Base-by-base conservation (phyloP, 2,888 invertebrate species). In the Bibio marci region DNA sequence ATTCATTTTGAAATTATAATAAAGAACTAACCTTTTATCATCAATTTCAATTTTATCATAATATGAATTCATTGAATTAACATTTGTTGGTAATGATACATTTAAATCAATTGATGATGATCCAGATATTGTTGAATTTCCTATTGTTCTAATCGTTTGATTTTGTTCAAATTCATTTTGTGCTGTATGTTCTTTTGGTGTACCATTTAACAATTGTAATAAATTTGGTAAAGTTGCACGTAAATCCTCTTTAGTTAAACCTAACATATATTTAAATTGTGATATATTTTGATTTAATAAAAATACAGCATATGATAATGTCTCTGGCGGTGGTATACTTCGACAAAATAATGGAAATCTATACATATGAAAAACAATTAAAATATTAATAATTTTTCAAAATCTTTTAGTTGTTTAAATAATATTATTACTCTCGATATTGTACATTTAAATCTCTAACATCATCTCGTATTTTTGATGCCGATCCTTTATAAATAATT, bases 241-340 rank as follows among this genome's bases (percentile, higher is more conserved):
- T 35, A 53, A 43, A 45, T 62, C 57, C 41, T 54, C 55, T 19
- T 26, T 18, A 17, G 27, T 42, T 34, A 26, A 42, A 32, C 15
- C 53, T 51, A 34, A 50, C 50, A 39, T 55, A 51, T 43, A 57
- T 45, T 56, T 58, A n/a, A 94, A 61, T 61, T 97, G 95, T 2
- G 87, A 87, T 44, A 97, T 82, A 56, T 95, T 91, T 62, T 91
- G 92, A 64, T 94, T 94, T 25, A 95, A 64, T 12, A 94, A 66
- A 56, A 85, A 94, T 45, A 94, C 80, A 4, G 80, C 94, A 59
- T 92, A 92, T 44, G 83, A 77, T 55, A 90, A 54, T 34, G 54
- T 50, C 43, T 60, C 60, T 32, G 58, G 54, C 6, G 57, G 56
- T 43, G 60, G 52, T 37, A 51, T 52, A 15, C 56, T 52, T 18